These are phyloP conservation scores for Saturnia japonica DNA, from an alignment of 2,888 invertebrate genomes.

Conservation along the genomic window DNA sequence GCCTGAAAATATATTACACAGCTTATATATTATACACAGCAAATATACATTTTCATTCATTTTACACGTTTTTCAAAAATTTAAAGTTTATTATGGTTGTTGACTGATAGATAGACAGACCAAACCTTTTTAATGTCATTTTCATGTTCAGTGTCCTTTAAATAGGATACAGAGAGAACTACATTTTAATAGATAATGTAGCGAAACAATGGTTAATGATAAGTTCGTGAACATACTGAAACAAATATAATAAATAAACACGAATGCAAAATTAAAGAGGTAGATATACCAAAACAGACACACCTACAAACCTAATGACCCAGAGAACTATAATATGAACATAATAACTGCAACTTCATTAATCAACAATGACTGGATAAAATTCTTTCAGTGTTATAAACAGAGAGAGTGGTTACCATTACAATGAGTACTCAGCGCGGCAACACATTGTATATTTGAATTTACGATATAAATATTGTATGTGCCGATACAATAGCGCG, in stretches of 20 bases:
- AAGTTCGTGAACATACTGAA: too few relatives aligned
- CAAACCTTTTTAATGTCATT: too few relatives aligned
- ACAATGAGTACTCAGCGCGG: slow-evolving; percentile 48
- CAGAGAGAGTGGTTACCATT: slow-evolving; percentile 47
- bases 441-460: slow-evolving; percentile 60
- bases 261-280: slow-evolving; percentile 19
- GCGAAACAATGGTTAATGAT: too few relatives aligned
- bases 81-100: too few relatives aligned
- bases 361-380: slow-evolving; percentile 64
- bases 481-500: slow-evolving; percentile 58
- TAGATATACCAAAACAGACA: slow-evolving; percentile 39
- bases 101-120: too few relatives aligned
- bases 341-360: slow-evolving; percentile 64
- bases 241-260: background rate
- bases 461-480: slow-evolving; percentile 61
- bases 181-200: too few relatives aligned
- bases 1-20: too few relatives aligned
- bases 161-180: too few relatives aligned
- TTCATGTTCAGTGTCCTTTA: too few relatives aligned
- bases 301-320: slow-evolving; percentile 64
- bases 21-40: too few relatives aligned
- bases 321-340: slow-evolving; percentile 62
- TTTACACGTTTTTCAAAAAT: too few relatives aligned
- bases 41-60: too few relatives aligned
- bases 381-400: slow-evolving; percentile 60